A percentile compares a stretch with the other conserved stretches of the same genome.
These are phyloP conservation scores for Eulemur albifrons DNA, from an alignment of 2,797 vertebrate species.

Conservation along the genomic window DNA sequence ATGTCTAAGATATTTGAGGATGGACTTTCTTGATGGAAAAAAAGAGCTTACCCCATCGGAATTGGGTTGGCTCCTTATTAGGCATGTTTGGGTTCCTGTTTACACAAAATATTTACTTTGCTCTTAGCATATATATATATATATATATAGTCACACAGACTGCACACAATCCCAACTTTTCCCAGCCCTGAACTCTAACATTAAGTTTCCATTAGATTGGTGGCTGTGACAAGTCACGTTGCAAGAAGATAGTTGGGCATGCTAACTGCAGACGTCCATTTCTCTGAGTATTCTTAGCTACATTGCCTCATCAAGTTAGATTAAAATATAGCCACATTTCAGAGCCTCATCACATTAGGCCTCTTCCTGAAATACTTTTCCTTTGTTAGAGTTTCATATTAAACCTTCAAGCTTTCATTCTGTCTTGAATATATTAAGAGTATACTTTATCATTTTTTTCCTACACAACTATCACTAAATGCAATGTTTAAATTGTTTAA, in stretches of 20 bases:
- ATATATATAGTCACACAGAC: not conserved
- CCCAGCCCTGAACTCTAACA: not conserved
- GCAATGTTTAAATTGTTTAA: not conserved
- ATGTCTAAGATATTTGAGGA: not conserved
- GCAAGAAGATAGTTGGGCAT: not conserved
- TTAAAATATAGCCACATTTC: conserved; percentile 3
- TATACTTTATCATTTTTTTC: not conserved
- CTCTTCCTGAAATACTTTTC: not conserved
- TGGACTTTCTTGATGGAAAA: not conserved
- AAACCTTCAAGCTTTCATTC: not conserved
- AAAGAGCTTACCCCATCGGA: not conserved
- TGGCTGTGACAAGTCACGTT: not conserved
- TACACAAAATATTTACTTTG: not conserved
- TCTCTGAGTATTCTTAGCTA: not conserved
- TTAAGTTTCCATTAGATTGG: not conserved
- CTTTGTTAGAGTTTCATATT: not conserved
- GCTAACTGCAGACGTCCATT: not conserved
- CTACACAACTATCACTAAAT: not conserved
- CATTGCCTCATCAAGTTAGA: not conserved
- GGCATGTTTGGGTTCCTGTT: not conserved
- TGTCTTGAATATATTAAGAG: not conserved
- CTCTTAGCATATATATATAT: not conserved
- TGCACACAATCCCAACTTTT: not conserved
- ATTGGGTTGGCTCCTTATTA: not conserved
- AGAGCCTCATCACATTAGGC: not conserved